Conservation (phyloP, 1,140 invertebrate genomes). For the Neocloeon triangulifer region DNA sequence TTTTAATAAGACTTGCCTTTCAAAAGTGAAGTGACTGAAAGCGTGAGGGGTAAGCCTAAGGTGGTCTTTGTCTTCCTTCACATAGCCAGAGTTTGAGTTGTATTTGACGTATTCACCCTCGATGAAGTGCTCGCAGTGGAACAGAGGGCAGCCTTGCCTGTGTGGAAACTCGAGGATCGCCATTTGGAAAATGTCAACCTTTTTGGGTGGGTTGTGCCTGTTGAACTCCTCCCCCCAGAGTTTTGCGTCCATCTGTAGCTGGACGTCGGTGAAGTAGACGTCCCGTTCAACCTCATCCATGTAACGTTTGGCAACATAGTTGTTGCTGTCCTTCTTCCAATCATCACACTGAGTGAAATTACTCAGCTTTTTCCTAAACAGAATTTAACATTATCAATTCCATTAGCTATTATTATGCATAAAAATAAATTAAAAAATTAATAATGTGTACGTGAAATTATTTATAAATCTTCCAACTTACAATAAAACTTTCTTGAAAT, state of each 20-base stretch:
- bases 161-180: constrained; percentile 28
- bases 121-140: constrained; percentile 34
- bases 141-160: constrained; percentile 22
- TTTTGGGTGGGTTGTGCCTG: constrained; percentile 34
- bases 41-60: constrained; percentile 30
- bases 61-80: constrained; percentile 23
- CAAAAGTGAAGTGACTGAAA: constrained; percentile 38
- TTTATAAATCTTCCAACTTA: too few species aligned
- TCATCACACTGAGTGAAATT: constrained; percentile 18
- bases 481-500: too few species aligned
- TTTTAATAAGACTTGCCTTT: constrained; percentile 20
- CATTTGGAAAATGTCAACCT: constrained; percentile 38
- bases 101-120: constrained; percentile 36
- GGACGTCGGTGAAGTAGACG: constrained; percentile 30
- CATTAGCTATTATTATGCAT: background rate
- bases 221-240: constrained; percentile 37
- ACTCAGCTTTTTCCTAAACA: constrained; percentile 25
- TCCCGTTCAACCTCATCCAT: constrained; percentile 22
- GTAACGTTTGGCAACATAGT: constrained; percentile 34
- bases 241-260: constrained; percentile 35
- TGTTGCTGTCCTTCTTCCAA: constrained; percentile 27
- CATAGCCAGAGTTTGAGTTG: constrained; percentile 37
- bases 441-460: background rate
- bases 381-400: background rate
- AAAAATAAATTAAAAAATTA: background rate